Evolutionary conservation across 2,797 vertebrate species (phyloP).

Genomic region (Decapterus maruadsi): DNA sequence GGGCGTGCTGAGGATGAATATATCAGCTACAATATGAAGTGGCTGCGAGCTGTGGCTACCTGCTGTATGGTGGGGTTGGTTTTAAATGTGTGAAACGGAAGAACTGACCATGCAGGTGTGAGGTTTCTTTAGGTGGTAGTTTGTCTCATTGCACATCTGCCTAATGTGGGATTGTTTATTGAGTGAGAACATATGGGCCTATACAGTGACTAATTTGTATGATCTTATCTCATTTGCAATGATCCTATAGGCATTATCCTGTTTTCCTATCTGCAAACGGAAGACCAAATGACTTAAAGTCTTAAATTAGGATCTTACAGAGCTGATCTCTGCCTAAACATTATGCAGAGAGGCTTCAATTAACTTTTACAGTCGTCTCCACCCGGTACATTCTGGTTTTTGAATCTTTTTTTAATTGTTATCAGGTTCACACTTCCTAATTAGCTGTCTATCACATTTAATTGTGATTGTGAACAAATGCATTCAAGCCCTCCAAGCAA

Average conservation of each 20-base stretch:
- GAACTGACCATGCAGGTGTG: slow-evolving; percentile 47
- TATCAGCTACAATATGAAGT: slow-evolving; percentile 66
- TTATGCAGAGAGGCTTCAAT: neutral
- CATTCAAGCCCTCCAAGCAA: neutral
- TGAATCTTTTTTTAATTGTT: neutral
- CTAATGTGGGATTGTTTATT: slow-evolving; percentile 14
- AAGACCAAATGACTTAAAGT: slow-evolving; percentile 45
- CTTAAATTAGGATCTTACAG: slow-evolving; percentile 33
- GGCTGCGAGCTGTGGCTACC: slow-evolving; percentile 67
- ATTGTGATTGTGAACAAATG: neutral
- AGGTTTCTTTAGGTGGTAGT: neutral
- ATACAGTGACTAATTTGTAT: slow-evolving; percentile 29
- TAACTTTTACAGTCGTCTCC: neutral
- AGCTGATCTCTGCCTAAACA: slow-evolving; percentile 10
- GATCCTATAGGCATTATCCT: slow-evolving; percentile 29
- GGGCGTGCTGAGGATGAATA: slow-evolving; percentile 61
- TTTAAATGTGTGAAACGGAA: slow-evolving; percentile 45
- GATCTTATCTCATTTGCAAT: slow-evolving; percentile 41
- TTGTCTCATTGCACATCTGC: neutral
- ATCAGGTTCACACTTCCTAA: neutral
- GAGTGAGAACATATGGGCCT: slow-evolving; percentile 20
- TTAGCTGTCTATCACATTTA: slow-evolving; percentile 18
- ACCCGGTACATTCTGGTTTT: neutral
- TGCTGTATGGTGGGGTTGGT: slow-evolving; percentile 45
- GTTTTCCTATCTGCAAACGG: slow-evolving; percentile 31